Evolutionary conservation across 2,113 vertebrate genomes (phyloP).

Genomic region (Forbesichthys agassizii): DNA sequence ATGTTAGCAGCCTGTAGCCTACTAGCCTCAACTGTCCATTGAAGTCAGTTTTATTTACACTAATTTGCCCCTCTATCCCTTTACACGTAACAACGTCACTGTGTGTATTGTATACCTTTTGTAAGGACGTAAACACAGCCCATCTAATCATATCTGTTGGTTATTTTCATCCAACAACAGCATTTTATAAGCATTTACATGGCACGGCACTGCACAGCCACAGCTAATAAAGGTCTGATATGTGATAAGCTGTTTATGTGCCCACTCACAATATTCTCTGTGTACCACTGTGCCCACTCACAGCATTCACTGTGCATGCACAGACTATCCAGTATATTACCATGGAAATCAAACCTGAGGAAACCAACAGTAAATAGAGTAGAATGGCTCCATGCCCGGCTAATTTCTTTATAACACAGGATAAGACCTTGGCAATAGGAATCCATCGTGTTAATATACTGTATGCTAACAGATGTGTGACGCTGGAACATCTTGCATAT

Average conservation of each 20-base stretch:
- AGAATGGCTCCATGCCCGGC: background rate
- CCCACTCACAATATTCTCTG: background rate
- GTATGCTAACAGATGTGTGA: background rate
- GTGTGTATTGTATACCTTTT: no score
- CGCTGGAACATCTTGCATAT: background rate
- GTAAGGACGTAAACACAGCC: no score
- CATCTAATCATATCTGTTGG: background rate
- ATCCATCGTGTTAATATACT: background rate
- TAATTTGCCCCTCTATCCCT: no score
- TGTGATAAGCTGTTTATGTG: background rate
- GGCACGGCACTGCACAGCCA: background rate
- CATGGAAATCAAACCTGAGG: background rate
- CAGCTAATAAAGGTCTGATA: background rate
- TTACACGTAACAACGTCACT: no score
- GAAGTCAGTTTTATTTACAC: no score
- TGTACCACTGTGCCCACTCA: background rate
- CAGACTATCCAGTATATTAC: background rate
- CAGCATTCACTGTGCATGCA: background rate
- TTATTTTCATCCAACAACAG: background rate
- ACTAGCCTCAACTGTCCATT: no score
- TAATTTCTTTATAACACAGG: background rate
- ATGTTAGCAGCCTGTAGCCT: no score
- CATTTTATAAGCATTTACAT: background rate
- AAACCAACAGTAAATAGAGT: conserved; percentile 1
- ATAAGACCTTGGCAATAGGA: background rate